Base-by-base conservation (phyloP, 2,888 invertebrate species). In the Chymomyza amoena region DNA sequence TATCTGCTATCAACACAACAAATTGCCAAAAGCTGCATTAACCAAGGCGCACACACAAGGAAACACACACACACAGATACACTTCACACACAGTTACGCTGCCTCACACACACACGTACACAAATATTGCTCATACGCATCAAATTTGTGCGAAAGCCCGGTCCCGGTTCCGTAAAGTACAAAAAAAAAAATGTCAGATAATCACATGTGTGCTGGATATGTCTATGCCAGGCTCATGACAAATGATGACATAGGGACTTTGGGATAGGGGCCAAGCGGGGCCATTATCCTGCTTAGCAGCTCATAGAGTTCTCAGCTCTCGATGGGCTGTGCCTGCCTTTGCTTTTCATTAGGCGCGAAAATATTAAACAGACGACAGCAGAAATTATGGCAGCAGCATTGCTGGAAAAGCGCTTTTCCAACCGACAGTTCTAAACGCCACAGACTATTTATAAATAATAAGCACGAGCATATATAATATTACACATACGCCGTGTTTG, bases 361-460 rank as follows among this genome's bases (percentile, higher is more conserved):
- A 80, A 84, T 85, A 84, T 84, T 87, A 88, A 86, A 86, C 80
- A 84, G 80, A 76, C 77, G 73, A 76, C 81, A 86, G 84, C 64
- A 69, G 72, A 73, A 65, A 65, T 84, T 81, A 83, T 87, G 76
- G 76, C 73, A 66, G 76, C 73, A 66, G 60, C 70, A 57, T 54
- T 39, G 66, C 16, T 67, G 25, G 57, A 45, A 45, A 45, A n/a
- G n/a, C 39, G 39, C 13, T 6, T 13, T 61, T 39, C 25, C 66
- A 61, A 56, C 39, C 61, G 66, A 61, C 66, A 66, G 61, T 54
- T 39, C 61, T 54, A 61, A 52, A 16, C 32, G 66, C 54, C 61
- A 50, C 50, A 61, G 66, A 51, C 66, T 66, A 61, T 66, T 66
- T 66, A 61, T 66, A 51, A 54, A 54, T 54, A 54, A 85, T 87